phyloP scores from a whole-genome alignment of 2,113 vertebrate species.

The Genyomyrus donnyi region DNA sequence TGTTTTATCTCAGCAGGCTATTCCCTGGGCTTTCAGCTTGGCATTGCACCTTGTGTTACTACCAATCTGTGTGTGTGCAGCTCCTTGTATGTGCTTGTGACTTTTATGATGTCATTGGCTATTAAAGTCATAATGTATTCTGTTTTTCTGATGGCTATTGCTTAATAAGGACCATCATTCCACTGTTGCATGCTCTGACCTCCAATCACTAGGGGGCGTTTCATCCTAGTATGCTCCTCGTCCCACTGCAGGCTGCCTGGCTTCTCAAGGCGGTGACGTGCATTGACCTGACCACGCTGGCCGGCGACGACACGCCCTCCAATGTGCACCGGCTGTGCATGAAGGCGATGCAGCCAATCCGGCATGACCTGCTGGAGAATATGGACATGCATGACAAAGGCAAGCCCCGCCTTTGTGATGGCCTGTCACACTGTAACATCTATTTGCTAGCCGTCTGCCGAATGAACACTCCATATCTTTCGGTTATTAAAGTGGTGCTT shows the following conservation, averaged over 20 bases:
- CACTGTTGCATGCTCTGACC: neutral
- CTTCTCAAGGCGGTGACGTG: slow-evolving; percentile 82
- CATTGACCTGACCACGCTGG: slow-evolving; percentile 88
- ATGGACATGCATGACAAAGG: slow-evolving; percentile 82
- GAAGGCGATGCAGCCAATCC: slow-evolving; percentile 82
- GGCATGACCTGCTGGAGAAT: slow-evolving; percentile 70
- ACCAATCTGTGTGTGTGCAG: neutral
- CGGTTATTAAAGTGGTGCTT: neutral
- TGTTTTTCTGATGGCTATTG: neutral
- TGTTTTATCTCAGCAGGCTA: neutral
- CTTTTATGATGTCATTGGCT: neutral
- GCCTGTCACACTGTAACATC: neutral
- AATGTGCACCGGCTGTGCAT: slow-evolving; percentile 82
- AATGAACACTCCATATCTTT: neutral
- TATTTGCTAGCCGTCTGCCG: neutral
- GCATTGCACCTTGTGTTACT: neutral
- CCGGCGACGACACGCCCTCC: slow-evolving; percentile 82
- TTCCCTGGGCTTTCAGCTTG: neutral
- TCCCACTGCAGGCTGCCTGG: slow-evolving; percentile 78
- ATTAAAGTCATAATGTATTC: neutral
- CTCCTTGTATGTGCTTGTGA: no score
- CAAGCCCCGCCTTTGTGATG: slow-evolving; percentile 32
- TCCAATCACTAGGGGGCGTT: neutral
- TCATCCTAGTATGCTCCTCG: neutral
- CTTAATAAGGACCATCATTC: neutral